Percentiles rank a stretch among this genome's conserved stretches.
Conservation (phyloP, 2,888 invertebrate genomes). For the Junonia oenone region DNA sequence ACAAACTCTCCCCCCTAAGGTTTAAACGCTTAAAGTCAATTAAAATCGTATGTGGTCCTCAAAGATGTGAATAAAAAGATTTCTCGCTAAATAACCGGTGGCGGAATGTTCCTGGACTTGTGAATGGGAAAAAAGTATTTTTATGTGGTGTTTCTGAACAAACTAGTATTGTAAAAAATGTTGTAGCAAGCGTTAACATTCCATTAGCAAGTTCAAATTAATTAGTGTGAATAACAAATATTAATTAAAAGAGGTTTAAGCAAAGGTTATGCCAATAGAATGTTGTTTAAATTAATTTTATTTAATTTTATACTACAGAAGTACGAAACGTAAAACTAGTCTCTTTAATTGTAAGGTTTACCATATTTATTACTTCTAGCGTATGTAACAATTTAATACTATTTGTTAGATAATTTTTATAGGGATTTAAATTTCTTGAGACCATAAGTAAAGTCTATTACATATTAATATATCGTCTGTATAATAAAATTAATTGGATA, state of each 20-base stretch:
- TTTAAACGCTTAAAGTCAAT: conserved; percentile 27
- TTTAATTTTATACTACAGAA: too few species aligned
- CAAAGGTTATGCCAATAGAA: too few species aligned
- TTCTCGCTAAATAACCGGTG: conserved; percentile 4
- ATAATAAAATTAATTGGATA: too few species aligned
- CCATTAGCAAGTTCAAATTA: background rate
- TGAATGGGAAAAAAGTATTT: background rate
- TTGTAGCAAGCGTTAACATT: background rate
- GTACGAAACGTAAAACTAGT: too few species aligned
- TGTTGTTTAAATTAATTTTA: too few species aligned
- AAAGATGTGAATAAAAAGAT: conserved; percentile 12
- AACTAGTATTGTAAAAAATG: background rate
- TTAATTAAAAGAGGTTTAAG: background rate
- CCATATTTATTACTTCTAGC: too few species aligned
- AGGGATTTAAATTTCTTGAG: too few species aligned
- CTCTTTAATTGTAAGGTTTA: too few species aligned
- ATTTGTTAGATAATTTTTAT: too few species aligned
- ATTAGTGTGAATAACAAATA: background rate
- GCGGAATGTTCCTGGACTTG: conserved; percentile 8
- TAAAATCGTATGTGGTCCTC: conserved; percentile 24
- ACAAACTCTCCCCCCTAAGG: conserved; percentile 21
- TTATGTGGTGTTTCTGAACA: background rate
- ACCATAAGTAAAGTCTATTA: too few species aligned
- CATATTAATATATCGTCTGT: too few species aligned
- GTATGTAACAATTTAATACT: too few species aligned